phyloP scores from a whole-genome alignment of 2,113 vertebrate genomes.

The Nymphicus hollandicus region DNA sequence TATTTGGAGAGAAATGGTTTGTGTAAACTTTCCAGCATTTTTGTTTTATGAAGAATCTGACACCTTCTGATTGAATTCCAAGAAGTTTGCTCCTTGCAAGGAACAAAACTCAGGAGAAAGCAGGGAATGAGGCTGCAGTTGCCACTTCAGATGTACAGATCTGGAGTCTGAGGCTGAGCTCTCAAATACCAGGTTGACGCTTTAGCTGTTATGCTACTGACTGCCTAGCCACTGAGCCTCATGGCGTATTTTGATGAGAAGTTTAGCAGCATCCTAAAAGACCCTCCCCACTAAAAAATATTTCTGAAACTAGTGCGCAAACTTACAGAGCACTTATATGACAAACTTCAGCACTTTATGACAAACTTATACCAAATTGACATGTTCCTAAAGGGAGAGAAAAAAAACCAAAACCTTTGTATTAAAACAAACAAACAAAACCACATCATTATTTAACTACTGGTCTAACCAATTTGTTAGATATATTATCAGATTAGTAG shows the following conservation, averaged over 20 bases:
- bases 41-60: background rate
- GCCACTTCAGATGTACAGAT: background rate
- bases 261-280: background rate
- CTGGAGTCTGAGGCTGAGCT: background rate
- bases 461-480: background rate
- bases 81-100: background rate
- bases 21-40: background rate
- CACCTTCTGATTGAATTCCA: background rate
- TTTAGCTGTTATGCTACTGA: background rate
- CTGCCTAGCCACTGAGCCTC: background rate
- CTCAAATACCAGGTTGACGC: background rate
- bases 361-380: background rate
- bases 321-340: background rate
- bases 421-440: background rate
- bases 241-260: background rate
- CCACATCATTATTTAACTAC: background rate
- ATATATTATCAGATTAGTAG: background rate
- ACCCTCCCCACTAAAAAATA: background rate
- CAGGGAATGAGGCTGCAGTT: background rate
- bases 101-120: background rate
- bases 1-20: background rate
- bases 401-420: background rate
- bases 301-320: background rate
- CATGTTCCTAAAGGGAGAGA: background rate
- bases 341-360: no score